Percentiles rank a stretch among this genome's conserved stretches.
Conservation (phyloP, 2,888 invertebrate species). For the Agonopterix alstromeriana region DNA sequence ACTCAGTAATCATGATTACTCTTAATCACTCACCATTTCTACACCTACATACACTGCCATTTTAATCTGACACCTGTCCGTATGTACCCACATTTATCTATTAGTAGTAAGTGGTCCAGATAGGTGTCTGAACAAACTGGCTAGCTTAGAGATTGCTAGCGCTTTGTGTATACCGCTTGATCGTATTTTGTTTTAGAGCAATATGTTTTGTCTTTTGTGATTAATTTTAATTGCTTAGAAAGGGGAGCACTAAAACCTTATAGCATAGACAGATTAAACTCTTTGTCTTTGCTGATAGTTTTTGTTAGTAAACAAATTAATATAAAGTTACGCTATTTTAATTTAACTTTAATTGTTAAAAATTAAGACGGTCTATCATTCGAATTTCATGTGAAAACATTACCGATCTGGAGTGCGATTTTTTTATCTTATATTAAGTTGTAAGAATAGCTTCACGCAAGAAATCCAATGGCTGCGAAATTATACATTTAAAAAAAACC, state of each 20-base stretch:
- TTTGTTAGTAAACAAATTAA: background rate
- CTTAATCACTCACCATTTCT: conserved; percentile 45
- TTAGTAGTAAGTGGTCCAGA: background rate
- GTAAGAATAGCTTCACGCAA: too few species aligned
- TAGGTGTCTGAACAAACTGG: conserved; percentile 5
- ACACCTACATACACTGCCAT: conserved; percentile 27
- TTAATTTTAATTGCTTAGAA: conserved; percentile 39
- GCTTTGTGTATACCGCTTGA: too few species aligned
- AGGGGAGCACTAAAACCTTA: conserved; percentile 23
- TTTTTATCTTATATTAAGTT: too few species aligned
- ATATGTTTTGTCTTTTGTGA: conserved; percentile 25
- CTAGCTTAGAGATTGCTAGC: conserved; percentile 1
- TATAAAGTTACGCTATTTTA: background rate
- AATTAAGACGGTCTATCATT: too few species aligned
- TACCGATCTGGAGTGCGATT: too few species aligned
- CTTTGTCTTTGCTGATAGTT: background rate
- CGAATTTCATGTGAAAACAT: too few species aligned
- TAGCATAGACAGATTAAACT: background rate
- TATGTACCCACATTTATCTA: background rate
- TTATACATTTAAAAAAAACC: too few species aligned
- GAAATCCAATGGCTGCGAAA: too few species aligned
- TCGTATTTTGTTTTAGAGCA: conserved; percentile 21
- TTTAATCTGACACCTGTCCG: conserved; percentile 18
- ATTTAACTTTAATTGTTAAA: background rate
- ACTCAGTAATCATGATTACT: conserved; percentile 30